Evolutionary conservation across 1,140 invertebrate genomes (phyloP).

Genomic region (Daktulosphaira vitifoliae): DNA sequence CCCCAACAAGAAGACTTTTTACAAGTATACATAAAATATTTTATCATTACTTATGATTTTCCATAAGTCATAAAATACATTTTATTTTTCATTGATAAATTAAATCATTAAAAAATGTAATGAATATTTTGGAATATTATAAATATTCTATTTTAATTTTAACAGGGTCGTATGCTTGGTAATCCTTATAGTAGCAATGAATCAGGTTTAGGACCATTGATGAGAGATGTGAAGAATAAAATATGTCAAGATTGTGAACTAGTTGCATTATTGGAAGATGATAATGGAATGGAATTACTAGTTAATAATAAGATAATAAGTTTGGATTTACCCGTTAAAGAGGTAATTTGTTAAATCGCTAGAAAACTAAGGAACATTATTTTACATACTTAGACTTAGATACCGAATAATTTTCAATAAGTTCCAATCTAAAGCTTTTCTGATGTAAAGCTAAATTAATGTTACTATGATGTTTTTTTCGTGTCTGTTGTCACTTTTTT

Average conservation of each 20-base stretch:
- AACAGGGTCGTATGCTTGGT: slow-evolving; percentile 86
- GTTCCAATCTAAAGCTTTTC: no score
- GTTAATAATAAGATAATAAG: slow-evolving; percentile 98
- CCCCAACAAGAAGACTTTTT: slow-evolving; percentile 97
- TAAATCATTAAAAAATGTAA: not conserved
- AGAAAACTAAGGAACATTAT: no score
- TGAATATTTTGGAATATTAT: not conserved
- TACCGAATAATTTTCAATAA: no score
- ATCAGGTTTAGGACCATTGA: slow-evolving; percentile 85
- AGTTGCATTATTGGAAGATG: slow-evolving; percentile 90
- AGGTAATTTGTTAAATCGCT: slow-evolving; percentile 54
- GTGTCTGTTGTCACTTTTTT: no score
- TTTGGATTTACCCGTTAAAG: slow-evolving; percentile 88
- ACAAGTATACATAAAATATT: no score
- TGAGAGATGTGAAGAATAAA: slow-evolving; percentile 98
- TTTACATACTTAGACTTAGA: no score
- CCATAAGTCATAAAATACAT: not conserved
- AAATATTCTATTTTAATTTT: slow-evolving; percentile 32
- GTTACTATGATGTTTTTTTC: no score
- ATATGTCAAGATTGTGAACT: slow-evolving; percentile 96
- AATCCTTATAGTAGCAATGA: slow-evolving; percentile 95
- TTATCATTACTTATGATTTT: not conserved
- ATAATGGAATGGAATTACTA: slow-evolving; percentile 97
- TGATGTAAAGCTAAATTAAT: no score
- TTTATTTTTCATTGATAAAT: not conserved